A percentile compares a stretch with the other conserved stretches of the same genome.
Evolutionary conservation across 2,797 vertebrate species (phyloP).

Genomic region (Taenioides sp.): DNA sequence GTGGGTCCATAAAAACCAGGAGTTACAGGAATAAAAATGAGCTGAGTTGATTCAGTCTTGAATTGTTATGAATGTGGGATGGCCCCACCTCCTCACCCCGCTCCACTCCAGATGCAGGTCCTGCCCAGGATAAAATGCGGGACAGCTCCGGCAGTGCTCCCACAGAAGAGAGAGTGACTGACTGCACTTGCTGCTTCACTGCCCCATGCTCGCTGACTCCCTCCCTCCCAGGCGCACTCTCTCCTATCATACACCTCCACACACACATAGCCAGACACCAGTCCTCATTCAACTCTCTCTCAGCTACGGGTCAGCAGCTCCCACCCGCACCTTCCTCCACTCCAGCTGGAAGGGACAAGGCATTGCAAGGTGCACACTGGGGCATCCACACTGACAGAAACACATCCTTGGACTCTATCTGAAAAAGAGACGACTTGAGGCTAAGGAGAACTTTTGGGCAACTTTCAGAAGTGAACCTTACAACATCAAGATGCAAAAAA

Average conservation of each 20-base stretch:
- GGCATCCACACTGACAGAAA: conserved; percentile 33
- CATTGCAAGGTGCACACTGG: conserved; percentile 67
- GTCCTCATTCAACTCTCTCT: conserved; percentile 75
- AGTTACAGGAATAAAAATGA: conserved; percentile 16
- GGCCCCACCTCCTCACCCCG: conserved; percentile 65
- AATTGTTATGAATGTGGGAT: conserved; percentile 76
- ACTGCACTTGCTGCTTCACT: conserved; percentile 70
- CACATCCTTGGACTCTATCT: conserved; percentile 53
- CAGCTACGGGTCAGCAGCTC: conserved; percentile 76
- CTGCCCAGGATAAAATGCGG: conserved; percentile 80
- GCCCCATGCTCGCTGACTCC: conserved; percentile 66
- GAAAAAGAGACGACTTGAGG: conserved; percentile 46
- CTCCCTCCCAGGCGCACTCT: conserved; percentile 57
- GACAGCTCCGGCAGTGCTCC: conserved; percentile 63
- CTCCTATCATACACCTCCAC: conserved; percentile 49
- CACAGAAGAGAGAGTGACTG: conserved; percentile 65
- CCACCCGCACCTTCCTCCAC: conserved; percentile 70
- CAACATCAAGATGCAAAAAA: conserved; percentile 21
- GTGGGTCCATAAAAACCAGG: conserved; percentile 29
- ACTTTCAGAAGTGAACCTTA: conserved; percentile 58
- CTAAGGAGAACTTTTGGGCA: conserved; percentile 49
- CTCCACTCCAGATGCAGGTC: conserved; percentile 69
- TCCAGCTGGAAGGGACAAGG: conserved; percentile 68
- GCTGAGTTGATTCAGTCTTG: conserved; percentile 42
- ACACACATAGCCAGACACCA: conserved; percentile 65